Percentiles rank a stretch among this genome's conserved stretches.
Conservation (phyloP, 2,888 invertebrate genomes). For the Rambutsinella grinnellia region DNA sequence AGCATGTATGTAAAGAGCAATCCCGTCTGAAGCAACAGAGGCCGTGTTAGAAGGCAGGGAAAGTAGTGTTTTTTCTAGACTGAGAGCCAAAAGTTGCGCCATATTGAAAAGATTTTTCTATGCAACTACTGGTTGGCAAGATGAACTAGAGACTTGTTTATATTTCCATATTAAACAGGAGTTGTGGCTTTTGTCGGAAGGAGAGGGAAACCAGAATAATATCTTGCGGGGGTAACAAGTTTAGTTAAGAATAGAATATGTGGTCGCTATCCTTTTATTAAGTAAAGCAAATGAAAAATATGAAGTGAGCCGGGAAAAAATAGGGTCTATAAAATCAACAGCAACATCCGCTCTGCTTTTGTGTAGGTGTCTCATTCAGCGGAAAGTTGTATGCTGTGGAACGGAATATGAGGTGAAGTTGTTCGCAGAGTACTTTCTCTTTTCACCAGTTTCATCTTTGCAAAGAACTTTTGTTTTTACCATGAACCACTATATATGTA, state of each 20-base stretch:
- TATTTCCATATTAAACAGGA: constrained; percentile 52
- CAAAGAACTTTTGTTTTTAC: no score
- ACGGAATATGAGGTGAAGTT: no score
- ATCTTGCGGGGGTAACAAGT: constrained; percentile 20
- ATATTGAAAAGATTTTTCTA: background rate
- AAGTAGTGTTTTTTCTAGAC: no score
- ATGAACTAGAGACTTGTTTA: constrained; percentile 47
- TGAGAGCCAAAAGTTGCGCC: background rate
- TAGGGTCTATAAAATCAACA: constrained; percentile 1
- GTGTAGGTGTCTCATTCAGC: no score
- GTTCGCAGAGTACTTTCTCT: no score
- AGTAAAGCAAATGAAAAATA: background rate
- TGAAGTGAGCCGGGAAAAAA: background rate
- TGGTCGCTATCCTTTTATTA: background rate
- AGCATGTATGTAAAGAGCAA: background rate
- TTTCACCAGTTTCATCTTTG: no score
- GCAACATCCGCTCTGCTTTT: background rate
- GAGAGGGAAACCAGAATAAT: constrained; percentile 34
- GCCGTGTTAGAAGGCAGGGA: background rate
- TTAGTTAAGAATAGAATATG: background rate
- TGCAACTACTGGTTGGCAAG: constrained; percentile 1
- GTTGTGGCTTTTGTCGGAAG: constrained; percentile 44
- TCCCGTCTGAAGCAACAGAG: background rate
- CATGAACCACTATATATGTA: no score
- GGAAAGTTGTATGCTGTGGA: no score